Conservation (phyloP, 2,113 vertebrate genomes). For the Myotis lucifugus region DNA sequence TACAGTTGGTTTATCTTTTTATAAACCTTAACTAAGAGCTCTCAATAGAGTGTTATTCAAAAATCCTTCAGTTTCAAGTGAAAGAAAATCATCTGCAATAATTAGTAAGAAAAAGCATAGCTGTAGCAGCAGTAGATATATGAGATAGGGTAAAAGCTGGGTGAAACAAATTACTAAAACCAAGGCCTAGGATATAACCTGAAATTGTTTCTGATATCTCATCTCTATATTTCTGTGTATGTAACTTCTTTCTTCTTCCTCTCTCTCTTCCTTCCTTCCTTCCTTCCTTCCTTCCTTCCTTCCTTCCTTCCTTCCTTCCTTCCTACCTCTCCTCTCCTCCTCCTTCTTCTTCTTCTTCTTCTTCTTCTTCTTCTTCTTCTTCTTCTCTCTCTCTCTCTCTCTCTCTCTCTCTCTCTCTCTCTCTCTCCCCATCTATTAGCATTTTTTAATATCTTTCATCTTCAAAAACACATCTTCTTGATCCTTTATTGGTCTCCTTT, state of each 20-base stretch:
- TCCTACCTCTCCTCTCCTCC: too few species aligned
- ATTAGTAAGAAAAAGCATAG: not conserved
- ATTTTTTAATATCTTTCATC: not conserved
- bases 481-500: not conserved
- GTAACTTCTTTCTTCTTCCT: not conserved
- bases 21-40: not conserved
- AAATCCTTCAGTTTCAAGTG: not conserved
- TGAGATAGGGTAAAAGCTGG: not conserved
- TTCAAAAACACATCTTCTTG: not conserved
- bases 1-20: not conserved
- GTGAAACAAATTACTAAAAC: not conserved
- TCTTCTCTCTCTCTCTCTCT: not conserved
- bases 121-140: not conserved
- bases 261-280: not conserved
- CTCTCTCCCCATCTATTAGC: not conserved
- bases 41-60: not conserved
- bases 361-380: too few species aligned
- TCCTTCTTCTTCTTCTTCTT: too few species aligned
- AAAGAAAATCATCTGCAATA: not conserved
- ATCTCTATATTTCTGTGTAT: not conserved
- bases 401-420: not conserved
- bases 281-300: rapidly evolving
- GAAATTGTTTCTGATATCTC: not conserved
- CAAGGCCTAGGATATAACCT: not conserved
- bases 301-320: too few species aligned